Conservation (phyloP, 2,113 vertebrate species). For the Labrus mixtus region DNA sequence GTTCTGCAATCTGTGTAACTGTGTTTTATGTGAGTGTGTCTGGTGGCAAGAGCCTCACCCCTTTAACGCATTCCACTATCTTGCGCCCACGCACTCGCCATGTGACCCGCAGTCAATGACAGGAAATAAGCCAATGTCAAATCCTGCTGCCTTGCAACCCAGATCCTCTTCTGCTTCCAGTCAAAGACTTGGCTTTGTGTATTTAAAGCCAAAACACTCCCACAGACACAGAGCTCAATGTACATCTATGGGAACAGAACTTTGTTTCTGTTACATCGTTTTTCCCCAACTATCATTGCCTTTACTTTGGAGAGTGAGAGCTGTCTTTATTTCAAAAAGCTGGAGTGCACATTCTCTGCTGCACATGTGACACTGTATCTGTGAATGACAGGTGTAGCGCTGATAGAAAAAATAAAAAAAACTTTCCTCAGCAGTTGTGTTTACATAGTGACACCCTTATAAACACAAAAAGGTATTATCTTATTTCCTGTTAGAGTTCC, state of each 20-base stretch:
- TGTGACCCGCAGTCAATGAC: constrained; percentile 81
- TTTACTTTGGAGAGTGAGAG: neutral
- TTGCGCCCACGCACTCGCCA: constrained; percentile 79
- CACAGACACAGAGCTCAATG: constrained; percentile 13
- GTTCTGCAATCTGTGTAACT: neutral
- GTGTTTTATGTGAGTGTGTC: constrained; percentile 9
- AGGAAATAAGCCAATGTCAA: constrained; percentile 80
- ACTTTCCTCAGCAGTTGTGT: constrained; percentile 54
- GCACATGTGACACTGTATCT: constrained; percentile 30
- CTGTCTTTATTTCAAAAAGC: neutral
- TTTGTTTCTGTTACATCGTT: neutral
- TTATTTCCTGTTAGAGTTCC: constrained; percentile 52
- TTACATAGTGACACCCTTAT: constrained; percentile 67
- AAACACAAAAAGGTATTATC: constrained; percentile 38
- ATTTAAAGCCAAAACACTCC: constrained; percentile 19
- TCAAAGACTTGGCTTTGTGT: constrained; percentile 50
- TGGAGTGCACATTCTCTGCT: constrained; percentile 11
- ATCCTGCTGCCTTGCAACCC: constrained; percentile 72
- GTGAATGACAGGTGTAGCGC: constrained; percentile 62
- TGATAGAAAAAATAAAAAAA: too few species aligned
- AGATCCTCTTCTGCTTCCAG: constrained; percentile 72
- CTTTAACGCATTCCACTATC: constrained; percentile 83
- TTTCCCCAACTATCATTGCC: neutral
- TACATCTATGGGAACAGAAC: constrained; percentile 2
- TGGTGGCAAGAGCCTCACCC: constrained; percentile 76